phyloP scores from a whole-genome alignment of 2,888 invertebrate species.

The Bimastos eiseni region DNA sequence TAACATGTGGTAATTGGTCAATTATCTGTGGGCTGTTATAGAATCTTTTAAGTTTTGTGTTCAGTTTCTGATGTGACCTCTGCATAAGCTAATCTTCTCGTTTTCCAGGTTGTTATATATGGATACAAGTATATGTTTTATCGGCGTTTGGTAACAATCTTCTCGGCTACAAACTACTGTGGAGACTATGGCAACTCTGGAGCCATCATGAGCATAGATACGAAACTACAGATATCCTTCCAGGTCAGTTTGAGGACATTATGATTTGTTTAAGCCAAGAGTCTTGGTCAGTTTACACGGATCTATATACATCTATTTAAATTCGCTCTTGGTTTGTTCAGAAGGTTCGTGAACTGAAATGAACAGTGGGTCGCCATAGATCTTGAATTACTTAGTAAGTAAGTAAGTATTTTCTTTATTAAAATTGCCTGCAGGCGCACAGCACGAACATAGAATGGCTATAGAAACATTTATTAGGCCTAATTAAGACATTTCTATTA shows the following conservation, averaged over 20 bases:
- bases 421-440: too few relatives aligned
- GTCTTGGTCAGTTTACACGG: background rate
- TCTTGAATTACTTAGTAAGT: background rate
- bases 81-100: background rate
- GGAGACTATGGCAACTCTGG: constrained; percentile 71
- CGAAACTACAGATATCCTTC: constrained; percentile 99
- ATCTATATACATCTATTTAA: background rate
- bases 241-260: constrained; percentile 60
- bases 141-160: constrained; percentile 92
- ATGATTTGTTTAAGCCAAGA: background rate
- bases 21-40: background rate
- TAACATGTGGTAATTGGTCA: too few relatives aligned
- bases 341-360: background rate
- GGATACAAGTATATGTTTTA: constrained; percentile 99
- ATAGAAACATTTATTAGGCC: too few relatives aligned
- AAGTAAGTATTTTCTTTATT: too few relatives aligned
- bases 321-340: background rate
- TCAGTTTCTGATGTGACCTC: background rate
- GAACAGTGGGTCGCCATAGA: too few relatives aligned
- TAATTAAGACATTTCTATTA: too few relatives aligned
- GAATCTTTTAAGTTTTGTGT: background rate
- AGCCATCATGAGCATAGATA: constrained; percentile 78
- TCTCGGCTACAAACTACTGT: constrained; percentile 97
- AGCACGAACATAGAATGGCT: too few relatives aligned
- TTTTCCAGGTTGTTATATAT: constrained; percentile 85